Conservation (phyloP, 2,113 vertebrate species). For the Laticauda colubrina region DNA sequence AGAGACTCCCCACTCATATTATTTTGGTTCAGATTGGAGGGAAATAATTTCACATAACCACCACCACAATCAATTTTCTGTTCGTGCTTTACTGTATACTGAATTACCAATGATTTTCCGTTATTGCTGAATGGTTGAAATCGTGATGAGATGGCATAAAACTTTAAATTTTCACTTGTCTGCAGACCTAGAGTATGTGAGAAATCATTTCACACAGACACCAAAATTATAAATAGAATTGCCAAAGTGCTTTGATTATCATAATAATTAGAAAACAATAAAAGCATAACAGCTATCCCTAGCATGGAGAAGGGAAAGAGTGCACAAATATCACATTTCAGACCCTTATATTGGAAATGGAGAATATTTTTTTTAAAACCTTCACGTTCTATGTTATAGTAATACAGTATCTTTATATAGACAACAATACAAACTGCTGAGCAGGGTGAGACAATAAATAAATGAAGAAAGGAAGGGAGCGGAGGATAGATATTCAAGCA, state of each 20-base stretch:
- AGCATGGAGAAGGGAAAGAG: no score
- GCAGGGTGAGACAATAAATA: background rate
- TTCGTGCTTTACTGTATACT: conserved; percentile 87
- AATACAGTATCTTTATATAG: background rate
- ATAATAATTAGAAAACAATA: background rate
- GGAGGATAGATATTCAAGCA: background rate
- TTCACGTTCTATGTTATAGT: background rate
- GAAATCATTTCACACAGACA: background rate
- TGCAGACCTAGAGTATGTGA: conserved; percentile 75
- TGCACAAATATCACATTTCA: background rate
- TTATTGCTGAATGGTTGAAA: conserved; percentile 84
- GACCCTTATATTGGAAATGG: background rate
- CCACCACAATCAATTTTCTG: conserved; percentile 89
- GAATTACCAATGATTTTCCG: conserved; percentile 78
- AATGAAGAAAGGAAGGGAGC: background rate
- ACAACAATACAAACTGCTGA: background rate
- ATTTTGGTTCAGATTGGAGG: conserved; percentile 76
- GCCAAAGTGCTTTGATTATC: background rate
- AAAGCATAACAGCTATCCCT: background rate
- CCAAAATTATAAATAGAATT: background rate
- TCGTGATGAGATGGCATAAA: conserved; percentile 80
- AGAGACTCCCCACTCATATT: conserved; percentile 75
- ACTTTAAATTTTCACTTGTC: conserved; percentile 81
- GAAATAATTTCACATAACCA: conserved; percentile 85
- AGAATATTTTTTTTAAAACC: background rate